Conservation (phyloP, 1,140 invertebrate genomes). For the Colletes gigas region DNA sequence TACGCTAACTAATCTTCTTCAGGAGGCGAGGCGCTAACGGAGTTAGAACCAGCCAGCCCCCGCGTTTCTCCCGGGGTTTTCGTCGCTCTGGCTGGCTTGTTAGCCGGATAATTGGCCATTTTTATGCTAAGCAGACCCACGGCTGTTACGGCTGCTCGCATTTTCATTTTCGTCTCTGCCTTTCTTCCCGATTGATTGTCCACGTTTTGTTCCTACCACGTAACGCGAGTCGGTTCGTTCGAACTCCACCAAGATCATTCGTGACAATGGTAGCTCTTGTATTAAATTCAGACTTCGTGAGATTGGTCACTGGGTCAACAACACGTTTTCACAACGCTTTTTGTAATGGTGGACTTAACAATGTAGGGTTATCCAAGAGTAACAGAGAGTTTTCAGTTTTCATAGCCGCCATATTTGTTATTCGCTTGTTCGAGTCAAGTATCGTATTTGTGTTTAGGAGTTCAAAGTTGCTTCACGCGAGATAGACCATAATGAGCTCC, state of each 20-base stretch:
- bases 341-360: no score
- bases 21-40: conserved; percentile 66
- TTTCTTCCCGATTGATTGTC: conserved; percentile 37
- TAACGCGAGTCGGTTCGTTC: not conserved
- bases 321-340: no score
- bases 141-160: conserved; percentile 35
- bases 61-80: conserved; percentile 30
- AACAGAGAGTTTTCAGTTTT: no score
- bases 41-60: conserved; percentile 61
- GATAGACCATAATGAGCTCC: no score
- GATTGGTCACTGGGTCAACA: no score
- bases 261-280: not conserved
- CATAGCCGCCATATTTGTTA: no score
- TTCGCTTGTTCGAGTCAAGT: no score
- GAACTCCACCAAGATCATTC: no score
- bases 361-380: no score
- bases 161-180: conserved; percentile 40
- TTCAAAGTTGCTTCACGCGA: no score
- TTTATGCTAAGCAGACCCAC: conserved; percentile 73
- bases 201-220: not conserved
- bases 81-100: conserved; percentile 67
- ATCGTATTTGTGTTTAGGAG: no score
- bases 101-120: conserved; percentile 76
- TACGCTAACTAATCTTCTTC: conserved; percentile 78
- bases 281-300: no score